Base-by-base conservation (phyloP, 2,888 invertebrate genomes). In the Geotrupes spiniger region DNA sequence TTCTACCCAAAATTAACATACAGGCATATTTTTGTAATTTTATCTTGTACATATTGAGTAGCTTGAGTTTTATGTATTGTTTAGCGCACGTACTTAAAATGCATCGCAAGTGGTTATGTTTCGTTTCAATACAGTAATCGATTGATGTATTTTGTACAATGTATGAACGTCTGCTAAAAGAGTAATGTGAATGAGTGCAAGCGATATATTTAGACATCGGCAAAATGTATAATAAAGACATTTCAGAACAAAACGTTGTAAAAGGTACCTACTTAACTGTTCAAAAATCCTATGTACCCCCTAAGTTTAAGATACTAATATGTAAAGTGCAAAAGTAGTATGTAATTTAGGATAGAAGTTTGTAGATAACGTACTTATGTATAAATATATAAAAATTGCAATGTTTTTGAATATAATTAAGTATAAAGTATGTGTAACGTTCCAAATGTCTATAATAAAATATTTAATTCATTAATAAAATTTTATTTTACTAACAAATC, bases 331-430 rank as follows among this genome's bases (percentile, higher is more conserved):
- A 54, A 54, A 54, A 45, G 42, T 42, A 44, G 52, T 42, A 47
- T 40, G 33, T 52, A 52, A 46, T 51, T 53, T 52, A 56, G 46
- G 44, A 36, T 53, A 57, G 49, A 53, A 52, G 49, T 53, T 45
- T 57, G 69, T 69, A 70, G 68, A 70, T 68, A 69, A 60, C 61
- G 65, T 66, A 64, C 65, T 66, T 65, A 67, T 61, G 62, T 63
- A 58, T 63, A 52, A 57, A 56, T 57, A 54, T 54, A 55, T 53
- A 62, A 57, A 60, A 54, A 57, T 59, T 62, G 65, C 65, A 64
- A 66, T 67, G 62, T 64, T 63, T 68, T 42, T 46, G 42, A 42
- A 12, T 16, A 42, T 64, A 65, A 64, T 68, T 65, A 64, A 60
- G 58, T 61, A 59, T 63, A 54, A 57, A 55, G 41, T 65, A 66